These are phyloP conservation scores for Hemitrygon akajei DNA, from an alignment of 2,797 vertebrate genomes.

Conservation along the genomic window DNA sequence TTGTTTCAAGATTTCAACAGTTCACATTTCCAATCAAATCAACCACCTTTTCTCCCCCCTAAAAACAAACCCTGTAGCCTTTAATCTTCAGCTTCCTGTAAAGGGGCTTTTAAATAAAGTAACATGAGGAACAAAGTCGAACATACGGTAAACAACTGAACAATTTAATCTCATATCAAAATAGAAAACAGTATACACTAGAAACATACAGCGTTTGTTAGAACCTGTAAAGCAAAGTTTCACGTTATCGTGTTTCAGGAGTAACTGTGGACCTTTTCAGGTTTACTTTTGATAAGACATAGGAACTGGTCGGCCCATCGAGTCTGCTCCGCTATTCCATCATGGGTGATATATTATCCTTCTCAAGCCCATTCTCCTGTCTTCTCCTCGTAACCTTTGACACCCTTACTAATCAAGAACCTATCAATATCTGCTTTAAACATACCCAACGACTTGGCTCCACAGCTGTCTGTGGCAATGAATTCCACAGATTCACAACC, in stretches of 20 bases:
- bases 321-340: no score
- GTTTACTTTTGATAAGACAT: neutral
- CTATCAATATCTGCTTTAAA: no score
- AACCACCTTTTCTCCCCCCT: neutral
- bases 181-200: neutral
- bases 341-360: no score
- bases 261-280: neutral
- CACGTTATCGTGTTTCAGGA: neutral
- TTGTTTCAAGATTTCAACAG: conserved; percentile 1
- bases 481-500: no score
- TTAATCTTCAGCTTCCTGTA: conserved; percentile 18
- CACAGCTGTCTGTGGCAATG: no score
- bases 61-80: neutral
- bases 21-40: conserved; percentile 19
- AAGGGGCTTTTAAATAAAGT: neutral
- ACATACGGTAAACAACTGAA: neutral
- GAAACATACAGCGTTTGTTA: neutral
- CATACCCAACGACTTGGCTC: no score
- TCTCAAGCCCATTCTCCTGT: no score
- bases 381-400: no score
- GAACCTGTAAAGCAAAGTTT: neutral
- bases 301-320: no score
- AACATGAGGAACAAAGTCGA: neutral
- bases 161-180: neutral
- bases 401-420: no score